A percentile compares a stretch with the other conserved stretches of the same genome.
These are phyloP conservation scores for Halyomorpha halys DNA, from an alignment of 1,140 invertebrate genomes.

Conservation along the genomic window DNA sequence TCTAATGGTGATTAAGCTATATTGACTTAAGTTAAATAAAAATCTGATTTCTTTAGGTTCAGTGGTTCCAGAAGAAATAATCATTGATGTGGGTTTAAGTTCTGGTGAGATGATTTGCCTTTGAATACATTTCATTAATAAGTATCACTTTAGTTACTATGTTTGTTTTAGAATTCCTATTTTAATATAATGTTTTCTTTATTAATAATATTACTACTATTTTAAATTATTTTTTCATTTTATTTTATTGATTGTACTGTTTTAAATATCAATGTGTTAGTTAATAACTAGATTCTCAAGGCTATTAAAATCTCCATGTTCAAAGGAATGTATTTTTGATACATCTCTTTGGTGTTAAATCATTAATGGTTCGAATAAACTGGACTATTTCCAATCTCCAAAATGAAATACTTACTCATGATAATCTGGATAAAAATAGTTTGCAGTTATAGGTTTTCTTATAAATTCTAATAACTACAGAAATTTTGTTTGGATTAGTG, in stretches of 20 bases:
- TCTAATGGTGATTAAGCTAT: no score
- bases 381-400: background rate
- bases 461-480: no score
- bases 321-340: background rate
- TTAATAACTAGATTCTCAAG: background rate
- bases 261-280: background rate
- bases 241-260: background rate
- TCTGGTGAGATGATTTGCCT: conserved; percentile 7
- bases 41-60: conserved; percentile 13
- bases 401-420: no score
- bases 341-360: conserved; percentile 2
- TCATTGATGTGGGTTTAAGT: conserved; percentile 15
- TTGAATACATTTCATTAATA: background rate
- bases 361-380: background rate
- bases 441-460: no score
- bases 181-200: background rate
- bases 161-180: background rate
- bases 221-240: no score
- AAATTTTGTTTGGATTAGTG: no score
- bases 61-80: background rate
- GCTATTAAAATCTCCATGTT: conserved; percentile 2
- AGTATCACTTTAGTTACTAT: background rate
- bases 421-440: no score
- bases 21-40: background rate
- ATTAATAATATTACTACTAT: no score